A percentile compares a stretch with the other conserved stretches of the same genome.
Conservation (phyloP, 1,140 invertebrate species). For the Bradynema listronoti region DNA sequence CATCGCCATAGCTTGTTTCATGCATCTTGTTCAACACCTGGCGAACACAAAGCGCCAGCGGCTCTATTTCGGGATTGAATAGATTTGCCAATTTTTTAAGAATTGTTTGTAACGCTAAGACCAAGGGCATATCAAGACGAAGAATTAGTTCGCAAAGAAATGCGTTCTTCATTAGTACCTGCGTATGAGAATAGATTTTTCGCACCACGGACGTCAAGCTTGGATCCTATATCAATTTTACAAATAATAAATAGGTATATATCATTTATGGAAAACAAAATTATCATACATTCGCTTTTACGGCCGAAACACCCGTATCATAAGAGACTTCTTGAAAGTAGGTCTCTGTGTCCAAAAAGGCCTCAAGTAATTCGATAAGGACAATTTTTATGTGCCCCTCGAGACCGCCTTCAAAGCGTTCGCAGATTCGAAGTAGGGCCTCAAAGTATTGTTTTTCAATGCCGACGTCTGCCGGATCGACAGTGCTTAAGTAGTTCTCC, state of each 20-base stretch:
- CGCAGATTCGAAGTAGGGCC: conserved; percentile 45
- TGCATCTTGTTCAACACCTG: conserved; percentile 88
- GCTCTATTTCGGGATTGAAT: conserved; percentile 85
- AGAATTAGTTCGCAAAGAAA: conserved; percentile 42
- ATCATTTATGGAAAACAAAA: neutral
- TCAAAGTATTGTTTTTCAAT: conserved; percentile 48
- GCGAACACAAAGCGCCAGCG: conserved; percentile 80
- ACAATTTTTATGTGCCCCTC: conserved; percentile 87
- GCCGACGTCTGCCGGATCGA: conserved; percentile 41
- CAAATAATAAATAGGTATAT: neutral
- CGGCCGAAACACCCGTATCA: conserved; percentile 86
- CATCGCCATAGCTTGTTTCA: conserved; percentile 76
- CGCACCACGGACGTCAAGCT: conserved; percentile 72
- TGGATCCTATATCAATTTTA: neutral
- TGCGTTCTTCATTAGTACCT: conserved; percentile 64
- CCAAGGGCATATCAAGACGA: conserved; percentile 75
- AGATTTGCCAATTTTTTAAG: conserved; percentile 86
- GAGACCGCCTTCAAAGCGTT: conserved; percentile 68
- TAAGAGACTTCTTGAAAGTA: conserved; percentile 95
- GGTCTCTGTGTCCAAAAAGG: conserved; percentile 88
- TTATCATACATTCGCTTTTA: conserved; percentile 72
- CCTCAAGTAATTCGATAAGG: conserved; percentile 83
- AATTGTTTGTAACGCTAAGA: conserved; percentile 82
- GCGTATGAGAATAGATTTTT: conserved; percentile 91
- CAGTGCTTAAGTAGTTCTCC: conserved; percentile 39